These are phyloP conservation scores for Leucosticte australis DNA, from an alignment of 2,113 vertebrate species.

Conservation along the genomic window DNA sequence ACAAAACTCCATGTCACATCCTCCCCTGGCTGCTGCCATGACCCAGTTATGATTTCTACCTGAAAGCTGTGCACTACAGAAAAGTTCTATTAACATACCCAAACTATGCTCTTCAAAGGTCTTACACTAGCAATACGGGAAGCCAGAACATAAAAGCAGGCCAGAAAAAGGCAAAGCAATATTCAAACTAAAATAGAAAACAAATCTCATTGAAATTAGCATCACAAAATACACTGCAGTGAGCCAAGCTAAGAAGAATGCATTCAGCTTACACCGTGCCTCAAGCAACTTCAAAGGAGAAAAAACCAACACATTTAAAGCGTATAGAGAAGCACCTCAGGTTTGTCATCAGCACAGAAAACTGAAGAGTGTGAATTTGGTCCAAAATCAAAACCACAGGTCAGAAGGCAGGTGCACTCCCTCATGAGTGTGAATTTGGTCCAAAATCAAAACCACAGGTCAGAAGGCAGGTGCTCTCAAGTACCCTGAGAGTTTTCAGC, in stretches of 20 bases:
- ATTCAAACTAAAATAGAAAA: background rate
- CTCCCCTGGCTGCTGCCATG: background rate
- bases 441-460: background rate
- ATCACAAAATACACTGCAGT: background rate
- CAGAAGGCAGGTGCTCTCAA: background rate
- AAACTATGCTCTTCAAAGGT: background rate
- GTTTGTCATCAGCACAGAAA: background rate
- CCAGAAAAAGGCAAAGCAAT: background rate
- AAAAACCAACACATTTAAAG: background rate
- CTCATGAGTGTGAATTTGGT: background rate
- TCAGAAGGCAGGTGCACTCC: background rate
- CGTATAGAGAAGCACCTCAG: background rate
- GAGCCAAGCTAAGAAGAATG: background rate
- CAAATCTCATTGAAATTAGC: background rate
- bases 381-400: background rate
- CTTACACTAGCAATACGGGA: background rate
- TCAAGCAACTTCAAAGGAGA: background rate
- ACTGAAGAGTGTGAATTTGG: background rate
- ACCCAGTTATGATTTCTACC: conserved; percentile 30
- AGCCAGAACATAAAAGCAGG: background rate
- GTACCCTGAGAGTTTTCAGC: background rate
- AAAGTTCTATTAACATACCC: background rate
- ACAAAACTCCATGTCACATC: conserved; percentile 5
- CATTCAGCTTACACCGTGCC: background rate
- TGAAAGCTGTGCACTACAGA: background rate